Percentiles rank a stretch among this genome's conserved stretches.
Conservation (phyloP, 2,888 invertebrate genomes). For the Hemithea aestivaria region DNA sequence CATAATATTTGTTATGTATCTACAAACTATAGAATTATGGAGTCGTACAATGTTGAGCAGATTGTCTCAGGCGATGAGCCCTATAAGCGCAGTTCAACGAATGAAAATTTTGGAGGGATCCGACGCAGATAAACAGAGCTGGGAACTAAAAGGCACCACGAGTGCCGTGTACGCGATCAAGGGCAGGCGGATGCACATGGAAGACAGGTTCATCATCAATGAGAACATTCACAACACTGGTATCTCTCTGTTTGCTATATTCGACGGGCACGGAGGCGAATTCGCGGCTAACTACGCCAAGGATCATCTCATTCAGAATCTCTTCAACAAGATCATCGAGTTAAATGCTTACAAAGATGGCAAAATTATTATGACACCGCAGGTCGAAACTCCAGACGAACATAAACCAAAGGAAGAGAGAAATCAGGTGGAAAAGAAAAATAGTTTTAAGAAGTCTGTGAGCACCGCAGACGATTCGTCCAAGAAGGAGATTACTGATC, state of each 20-base stretch:
- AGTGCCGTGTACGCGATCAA: constrained; percentile 94
- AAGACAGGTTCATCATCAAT: constrained; percentile 94
- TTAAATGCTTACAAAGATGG: constrained; percentile 84
- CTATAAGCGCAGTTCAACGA: constrained; percentile 80
- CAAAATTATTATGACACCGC: constrained; percentile 55
- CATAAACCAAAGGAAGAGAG: constrained; percentile 63
- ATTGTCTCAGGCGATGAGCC: constrained; percentile 83
- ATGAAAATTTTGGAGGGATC: constrained; percentile 76
- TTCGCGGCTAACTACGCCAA: constrained; percentile 96
- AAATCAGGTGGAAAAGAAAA: constrained; percentile 74
- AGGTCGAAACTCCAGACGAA: constrained; percentile 55
- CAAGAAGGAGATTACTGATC: constrained; percentile 83
- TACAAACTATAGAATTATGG: constrained; percentile 91
- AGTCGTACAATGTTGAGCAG: constrained; percentile 86
- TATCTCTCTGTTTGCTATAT: constrained; percentile 93
- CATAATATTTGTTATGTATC: constrained; percentile 86
- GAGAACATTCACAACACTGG: constrained; percentile 91
- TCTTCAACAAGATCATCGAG: constrained; percentile 87
- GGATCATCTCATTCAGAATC: constrained; percentile 90
- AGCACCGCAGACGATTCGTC: constrained; percentile 80
- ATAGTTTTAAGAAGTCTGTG: constrained; percentile 83
- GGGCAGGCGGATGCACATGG: constrained; percentile 94
- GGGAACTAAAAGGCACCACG: constrained; percentile 87
- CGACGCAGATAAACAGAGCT: constrained; percentile 80
- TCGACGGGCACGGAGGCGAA: constrained; percentile 97